Evolutionary conservation across 2,113 vertebrate genomes (phyloP).

Genomic region (Tylochromis polylepis): DNA sequence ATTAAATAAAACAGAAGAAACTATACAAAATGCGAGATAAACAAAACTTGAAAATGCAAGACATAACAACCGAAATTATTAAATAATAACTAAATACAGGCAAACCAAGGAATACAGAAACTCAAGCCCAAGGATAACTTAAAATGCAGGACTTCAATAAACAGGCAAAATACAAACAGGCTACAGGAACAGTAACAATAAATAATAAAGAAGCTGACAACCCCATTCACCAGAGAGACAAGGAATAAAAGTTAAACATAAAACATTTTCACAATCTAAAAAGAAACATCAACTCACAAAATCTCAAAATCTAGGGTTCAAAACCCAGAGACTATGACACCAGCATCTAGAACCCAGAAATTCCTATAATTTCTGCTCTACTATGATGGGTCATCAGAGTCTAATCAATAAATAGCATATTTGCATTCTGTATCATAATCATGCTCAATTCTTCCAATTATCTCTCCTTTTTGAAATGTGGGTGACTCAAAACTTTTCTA

Average conservation of each 20-base stretch:
- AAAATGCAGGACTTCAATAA: neutral
- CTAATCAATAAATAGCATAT: neutral
- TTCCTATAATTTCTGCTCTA: neutral
- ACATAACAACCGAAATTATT: neutral
- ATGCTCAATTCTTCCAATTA: neutral
- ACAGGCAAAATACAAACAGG: neutral
- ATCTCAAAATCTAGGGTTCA: neutral
- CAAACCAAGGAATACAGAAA: neutral
- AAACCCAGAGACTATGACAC: neutral
- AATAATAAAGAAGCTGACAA: neutral
- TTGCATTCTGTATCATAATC: neutral
- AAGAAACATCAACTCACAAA: neutral
- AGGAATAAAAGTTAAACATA: neutral
- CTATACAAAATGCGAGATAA: neutral
- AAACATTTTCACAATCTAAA: neutral
- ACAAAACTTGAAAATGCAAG: neutral
- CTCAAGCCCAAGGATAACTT: neutral
- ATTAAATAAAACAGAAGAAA: neutral
- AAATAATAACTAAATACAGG: neutral
- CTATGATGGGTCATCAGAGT: neutral
- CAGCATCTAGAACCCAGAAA: neutral
- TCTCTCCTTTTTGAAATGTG: neutral
- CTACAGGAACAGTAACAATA: neutral
- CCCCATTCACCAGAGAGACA: neutral
- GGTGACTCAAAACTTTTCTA: neutral